Evolutionary conservation across 2,113 vertebrate genomes (phyloP).

Genomic region (Chlamydotis undulata): DNA sequence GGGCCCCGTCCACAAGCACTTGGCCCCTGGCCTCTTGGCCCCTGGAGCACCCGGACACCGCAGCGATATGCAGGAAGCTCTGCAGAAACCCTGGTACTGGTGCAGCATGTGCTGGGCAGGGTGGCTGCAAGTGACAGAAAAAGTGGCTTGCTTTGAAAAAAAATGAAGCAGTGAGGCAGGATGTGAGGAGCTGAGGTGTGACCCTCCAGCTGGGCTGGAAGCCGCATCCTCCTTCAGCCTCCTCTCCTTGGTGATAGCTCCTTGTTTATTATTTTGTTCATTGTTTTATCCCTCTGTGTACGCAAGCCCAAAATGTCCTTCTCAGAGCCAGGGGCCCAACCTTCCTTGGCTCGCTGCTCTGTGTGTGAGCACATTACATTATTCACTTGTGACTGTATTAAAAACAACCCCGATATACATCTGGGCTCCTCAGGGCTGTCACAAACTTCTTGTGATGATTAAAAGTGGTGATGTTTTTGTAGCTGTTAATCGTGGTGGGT

Average conservation of each 20-base stretch:
- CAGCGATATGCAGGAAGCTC: not conserved
- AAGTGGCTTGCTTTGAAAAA: not conserved
- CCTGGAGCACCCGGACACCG: accelerated
- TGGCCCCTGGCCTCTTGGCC: not conserved
- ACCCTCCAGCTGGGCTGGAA: not conserved
- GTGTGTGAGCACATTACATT: not conserved
- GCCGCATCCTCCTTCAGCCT: not conserved
- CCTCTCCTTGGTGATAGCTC: slow-evolving; percentile 29
- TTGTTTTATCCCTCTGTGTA: not conserved
- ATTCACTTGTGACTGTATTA: not conserved
- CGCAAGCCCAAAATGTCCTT: not conserved
- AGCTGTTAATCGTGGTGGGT: not conserved
- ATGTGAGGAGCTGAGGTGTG: not conserved
- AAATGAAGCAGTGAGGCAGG: no score
- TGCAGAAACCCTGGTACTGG: not conserved
- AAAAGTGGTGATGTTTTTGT: not conserved
- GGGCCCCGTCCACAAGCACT: not conserved
- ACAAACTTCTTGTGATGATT: slow-evolving; percentile 15
- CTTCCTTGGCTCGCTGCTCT: not conserved
- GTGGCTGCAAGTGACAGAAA: accelerated
- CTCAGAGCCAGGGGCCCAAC: not conserved
- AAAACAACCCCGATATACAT: not conserved
- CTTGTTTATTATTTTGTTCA: slow-evolving; percentile 47
- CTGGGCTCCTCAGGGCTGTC: not conserved
- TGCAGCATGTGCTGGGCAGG: accelerated